These are phyloP conservation scores for Ectemnius lituratus DNA, from an alignment of 2,888 invertebrate species.

Conservation along the genomic window DNA sequence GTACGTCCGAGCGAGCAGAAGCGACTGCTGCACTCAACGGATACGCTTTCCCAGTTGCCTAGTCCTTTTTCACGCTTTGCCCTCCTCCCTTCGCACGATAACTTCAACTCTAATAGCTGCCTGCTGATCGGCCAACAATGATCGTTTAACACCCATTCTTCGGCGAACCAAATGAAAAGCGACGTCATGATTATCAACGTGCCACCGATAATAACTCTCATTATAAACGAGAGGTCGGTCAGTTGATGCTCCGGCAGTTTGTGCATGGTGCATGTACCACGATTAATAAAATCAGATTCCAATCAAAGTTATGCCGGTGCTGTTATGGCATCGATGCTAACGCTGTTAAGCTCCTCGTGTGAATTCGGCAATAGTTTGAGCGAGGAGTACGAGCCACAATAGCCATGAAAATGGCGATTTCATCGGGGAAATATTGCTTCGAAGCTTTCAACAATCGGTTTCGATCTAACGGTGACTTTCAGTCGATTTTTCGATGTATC, in stretches of 20 bases:
- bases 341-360: constrained; percentile 31
- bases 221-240: neutral
- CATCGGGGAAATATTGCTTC: constrained; percentile 42
- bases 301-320: constrained; percentile 45
- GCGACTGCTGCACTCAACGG: neutral
- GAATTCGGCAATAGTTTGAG: constrained; percentile 32
- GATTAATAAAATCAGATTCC: constrained; percentile 47
- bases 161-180: neutral
- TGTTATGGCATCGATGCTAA: constrained; percentile 14
- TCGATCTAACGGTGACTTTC: constrained; percentile 17
- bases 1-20: constrained; percentile 15
- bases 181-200: constrained; percentile 5
- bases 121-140: neutral
- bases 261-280: constrained; percentile 1
- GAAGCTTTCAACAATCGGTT: neutral
- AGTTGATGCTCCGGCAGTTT: neutral
- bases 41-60: no score
- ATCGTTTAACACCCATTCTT: constrained; percentile 1
- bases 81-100: no score
- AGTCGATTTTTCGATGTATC: constrained; percentile 18
- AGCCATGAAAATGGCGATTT: constrained; percentile 33
- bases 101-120: no score
- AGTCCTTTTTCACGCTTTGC: no score
- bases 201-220: neutral
- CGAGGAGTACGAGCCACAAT: constrained; percentile 22